phyloP scores from a whole-genome alignment of 1,140 invertebrate genomes.

The Orussus abietinus region DNA sequence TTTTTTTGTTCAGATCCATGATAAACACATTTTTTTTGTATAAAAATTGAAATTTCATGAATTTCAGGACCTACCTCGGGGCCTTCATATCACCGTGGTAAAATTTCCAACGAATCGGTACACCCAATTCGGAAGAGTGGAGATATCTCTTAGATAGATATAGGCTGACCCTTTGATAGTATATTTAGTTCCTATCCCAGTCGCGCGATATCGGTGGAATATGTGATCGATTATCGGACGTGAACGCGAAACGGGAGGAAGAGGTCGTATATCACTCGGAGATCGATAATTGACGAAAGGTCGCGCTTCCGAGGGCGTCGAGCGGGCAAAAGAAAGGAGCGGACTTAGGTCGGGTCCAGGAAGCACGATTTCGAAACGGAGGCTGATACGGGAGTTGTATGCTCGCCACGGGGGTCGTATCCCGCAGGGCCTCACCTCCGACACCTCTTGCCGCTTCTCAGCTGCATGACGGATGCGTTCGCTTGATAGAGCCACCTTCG shows the following conservation, averaged over 20 bases:
- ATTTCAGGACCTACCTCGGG: no score
- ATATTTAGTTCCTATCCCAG: no score
- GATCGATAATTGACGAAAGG: slow-evolving; percentile 18
- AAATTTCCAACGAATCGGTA: no score
- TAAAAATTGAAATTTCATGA: no score
- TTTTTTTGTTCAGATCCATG: no score
- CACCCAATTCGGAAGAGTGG: no score
- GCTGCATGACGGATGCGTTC: slow-evolving; percentile 25
- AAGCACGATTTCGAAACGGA: slow-evolving; percentile 36
- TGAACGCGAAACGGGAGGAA: slow-evolving; percentile 21
- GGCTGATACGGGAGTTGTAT: slow-evolving; percentile 44
- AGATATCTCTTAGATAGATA: no score
- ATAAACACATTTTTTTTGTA: no score
- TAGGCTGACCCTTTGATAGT: no score
- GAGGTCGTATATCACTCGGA: slow-evolving; percentile 9
- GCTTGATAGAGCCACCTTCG: slow-evolving; percentile 18
- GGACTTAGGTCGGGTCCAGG: slow-evolving; percentile 20
- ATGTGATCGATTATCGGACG: slow-evolving; percentile 16
- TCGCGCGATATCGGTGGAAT: slow-evolving; percentile 20
- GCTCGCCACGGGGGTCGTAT: slow-evolving; percentile 43
- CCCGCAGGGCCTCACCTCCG: slow-evolving; percentile 39
- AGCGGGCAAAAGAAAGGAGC: slow-evolving; percentile 21
- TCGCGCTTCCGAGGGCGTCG: slow-evolving; percentile 5
- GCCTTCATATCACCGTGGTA: no score
- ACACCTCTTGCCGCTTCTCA: slow-evolving; percentile 27